phyloP scores from a whole-genome alignment of 1,140 invertebrate species.

The Hydropsyche tenuis region DNA sequence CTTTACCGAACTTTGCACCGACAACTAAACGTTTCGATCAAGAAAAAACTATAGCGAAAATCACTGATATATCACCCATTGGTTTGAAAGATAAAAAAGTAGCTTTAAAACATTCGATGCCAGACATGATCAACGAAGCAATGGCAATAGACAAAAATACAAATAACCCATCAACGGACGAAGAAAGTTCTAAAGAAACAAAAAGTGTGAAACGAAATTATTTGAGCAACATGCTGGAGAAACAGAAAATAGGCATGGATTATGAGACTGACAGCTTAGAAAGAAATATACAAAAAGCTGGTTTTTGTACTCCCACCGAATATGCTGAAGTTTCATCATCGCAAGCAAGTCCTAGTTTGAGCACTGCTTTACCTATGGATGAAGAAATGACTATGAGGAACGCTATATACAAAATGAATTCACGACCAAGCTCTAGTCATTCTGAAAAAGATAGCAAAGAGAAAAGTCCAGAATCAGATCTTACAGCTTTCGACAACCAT shows the following conservation, averaged over 20 bases:
- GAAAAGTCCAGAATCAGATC: slow-evolving; percentile 56
- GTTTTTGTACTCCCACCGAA: slow-evolving; percentile 68
- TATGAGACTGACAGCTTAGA: slow-evolving; percentile 84
- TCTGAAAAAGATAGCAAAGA: slow-evolving; percentile 61
- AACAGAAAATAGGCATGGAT: slow-evolving; percentile 58
- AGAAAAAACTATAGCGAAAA: slow-evolving; percentile 52
- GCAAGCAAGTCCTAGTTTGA: slow-evolving; percentile 72
- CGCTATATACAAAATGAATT: slow-evolving; percentile 68
- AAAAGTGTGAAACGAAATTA: background rate
- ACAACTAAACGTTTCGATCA: slow-evolving; percentile 48
- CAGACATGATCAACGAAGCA: slow-evolving; percentile 70
- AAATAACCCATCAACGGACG: slow-evolving; percentile 28
- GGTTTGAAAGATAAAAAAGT: slow-evolving; percentile 51
- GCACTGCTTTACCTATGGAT: slow-evolving; percentile 73
- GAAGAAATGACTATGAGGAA: slow-evolving; percentile 80
- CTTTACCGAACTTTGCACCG: slow-evolving; percentile 54
- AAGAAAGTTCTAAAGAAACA: background rate
- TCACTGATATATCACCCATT: slow-evolving; percentile 54
- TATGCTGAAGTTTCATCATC: slow-evolving; percentile 69
- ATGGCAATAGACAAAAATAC: slow-evolving; percentile 62
- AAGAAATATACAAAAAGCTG: slow-evolving; percentile 61
- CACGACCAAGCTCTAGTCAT: slow-evolving; percentile 66
- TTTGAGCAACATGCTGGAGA: slow-evolving; percentile 31
- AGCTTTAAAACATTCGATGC: slow-evolving; percentile 60
- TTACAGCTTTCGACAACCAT: slow-evolving; percentile 46